Percentiles rank a stretch among this genome's conserved stretches.
Evolutionary conservation across 2,797 vertebrate genomes (phyloP).

Genomic region (Tympanoctomys barrerae): DNA sequence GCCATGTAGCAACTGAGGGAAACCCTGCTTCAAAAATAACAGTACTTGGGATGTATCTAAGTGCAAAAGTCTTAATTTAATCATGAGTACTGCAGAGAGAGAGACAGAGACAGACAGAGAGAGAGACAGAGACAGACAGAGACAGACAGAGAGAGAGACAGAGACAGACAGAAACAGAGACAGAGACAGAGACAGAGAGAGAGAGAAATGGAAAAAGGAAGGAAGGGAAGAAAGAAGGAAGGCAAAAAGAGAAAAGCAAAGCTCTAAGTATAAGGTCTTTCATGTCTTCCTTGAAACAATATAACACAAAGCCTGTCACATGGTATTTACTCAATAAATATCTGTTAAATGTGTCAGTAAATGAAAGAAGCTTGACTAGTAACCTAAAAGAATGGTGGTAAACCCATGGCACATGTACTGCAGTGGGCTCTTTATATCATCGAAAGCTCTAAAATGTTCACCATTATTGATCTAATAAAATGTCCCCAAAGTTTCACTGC

Average conservation of each 20-base stretch:
- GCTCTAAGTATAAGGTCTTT: background rate
- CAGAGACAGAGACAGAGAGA: background rate
- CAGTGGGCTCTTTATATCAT: background rate
- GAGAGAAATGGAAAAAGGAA: too few species aligned
- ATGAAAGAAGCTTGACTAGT: background rate
- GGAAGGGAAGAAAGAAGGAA: too few species aligned
- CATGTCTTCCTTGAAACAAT: background rate
- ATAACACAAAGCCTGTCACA: background rate
- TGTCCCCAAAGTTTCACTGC: background rate
- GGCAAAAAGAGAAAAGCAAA: background rate
- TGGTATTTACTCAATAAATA: background rate
- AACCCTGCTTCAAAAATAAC: background rate
- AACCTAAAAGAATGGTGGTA: background rate
- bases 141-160: background rate
- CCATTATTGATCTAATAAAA: background rate
- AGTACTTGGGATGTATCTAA: background rate
- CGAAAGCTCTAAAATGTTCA: background rate
- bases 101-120: background rate
- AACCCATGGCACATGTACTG: background rate
- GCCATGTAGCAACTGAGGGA: background rate
- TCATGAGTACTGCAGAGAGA: background rate
- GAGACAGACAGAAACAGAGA: too few species aligned
- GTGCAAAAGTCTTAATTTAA: background rate
- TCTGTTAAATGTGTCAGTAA: background rate
- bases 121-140: background rate